A percentile compares a stretch with the other conserved stretches of the same genome.
Conservation (phyloP, 1,140 invertebrate genomes). For the Panulirus ornatus region DNA sequence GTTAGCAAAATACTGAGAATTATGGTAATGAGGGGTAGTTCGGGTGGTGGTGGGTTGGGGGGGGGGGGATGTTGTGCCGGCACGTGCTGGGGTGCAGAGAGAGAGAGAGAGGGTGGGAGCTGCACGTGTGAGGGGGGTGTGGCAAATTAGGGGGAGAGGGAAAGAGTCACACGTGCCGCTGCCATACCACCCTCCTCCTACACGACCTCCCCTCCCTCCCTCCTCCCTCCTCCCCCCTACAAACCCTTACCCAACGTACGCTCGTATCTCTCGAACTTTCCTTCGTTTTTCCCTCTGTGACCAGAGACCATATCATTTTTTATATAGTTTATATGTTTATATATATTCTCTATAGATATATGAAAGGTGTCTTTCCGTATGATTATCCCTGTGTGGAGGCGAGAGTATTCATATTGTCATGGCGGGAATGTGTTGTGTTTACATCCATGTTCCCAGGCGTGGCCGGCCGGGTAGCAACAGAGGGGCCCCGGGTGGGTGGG, state of each 20-base stretch:
- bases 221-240: background rate
- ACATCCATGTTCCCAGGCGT: background rate
- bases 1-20: slow-evolving; percentile 9
- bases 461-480: slow-evolving; percentile 13
- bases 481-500: background rate
- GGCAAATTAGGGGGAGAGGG: background rate
- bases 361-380: no score
- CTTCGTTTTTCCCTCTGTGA: no score
- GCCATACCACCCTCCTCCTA: background rate
- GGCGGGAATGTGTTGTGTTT: slow-evolving; percentile 7
- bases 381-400: no score
- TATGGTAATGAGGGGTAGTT: background rate
- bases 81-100: background rate
- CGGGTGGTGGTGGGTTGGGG: background rate
- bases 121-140: no score
- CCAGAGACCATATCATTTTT: no score
- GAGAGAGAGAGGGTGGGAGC: background rate
- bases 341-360: no score
- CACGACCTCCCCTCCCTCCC: background rate
- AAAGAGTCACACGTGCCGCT: background rate
- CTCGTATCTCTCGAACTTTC: background rate
- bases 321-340: no score
- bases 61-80: background rate
- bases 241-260: background rate
- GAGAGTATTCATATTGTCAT: no score